A percentile compares a stretch with the other conserved stretches of the same genome.
These are phyloP conservation scores for Drosophila cognata DNA, from an alignment of 2,888 invertebrate species.

Conservation along the genomic window DNA sequence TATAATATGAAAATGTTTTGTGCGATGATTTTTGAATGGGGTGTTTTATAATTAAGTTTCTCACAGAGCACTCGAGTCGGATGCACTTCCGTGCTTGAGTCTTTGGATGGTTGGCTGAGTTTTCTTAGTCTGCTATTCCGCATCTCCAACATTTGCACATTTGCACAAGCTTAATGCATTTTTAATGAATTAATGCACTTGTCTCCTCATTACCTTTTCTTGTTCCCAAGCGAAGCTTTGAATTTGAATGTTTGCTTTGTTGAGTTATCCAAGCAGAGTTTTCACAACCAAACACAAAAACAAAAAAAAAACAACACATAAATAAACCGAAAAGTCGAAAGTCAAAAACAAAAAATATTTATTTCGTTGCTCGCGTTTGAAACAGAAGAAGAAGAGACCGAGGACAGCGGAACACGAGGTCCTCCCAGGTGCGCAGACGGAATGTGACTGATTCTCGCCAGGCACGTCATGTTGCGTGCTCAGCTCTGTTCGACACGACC, in stretches of 20 bases:
- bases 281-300: constrained; percentile 20
- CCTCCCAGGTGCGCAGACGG: constrained; percentile 47
- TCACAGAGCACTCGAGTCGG: constrained; percentile 25
- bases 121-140: neutral
- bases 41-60: constrained; percentile 54
- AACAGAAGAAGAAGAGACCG: neutral
- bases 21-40: constrained; percentile 64
- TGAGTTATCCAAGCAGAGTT: constrained; percentile 4
- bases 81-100: constrained; percentile 3
- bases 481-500: constrained; percentile 29
- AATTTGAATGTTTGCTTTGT: neutral
- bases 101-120: constrained; percentile 4
- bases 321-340: constrained; percentile 7
- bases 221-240: neutral
- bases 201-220: constrained; percentile 37
- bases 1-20: constrained; percentile 37
- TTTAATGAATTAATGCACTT: constrained; percentile 46
- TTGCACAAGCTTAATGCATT: constrained; percentile 29
- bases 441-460: constrained; percentile 65
- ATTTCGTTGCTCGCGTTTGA: constrained; percentile 18
- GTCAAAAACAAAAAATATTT: constrained; percentile 15
- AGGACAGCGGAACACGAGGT: constrained; percentile 28
- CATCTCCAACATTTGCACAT: neutral
- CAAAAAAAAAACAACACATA: neutral
- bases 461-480: constrained; percentile 62